phyloP scores from a whole-genome alignment of 1,140 invertebrate species.

The Thaumatotibia leucotreta region DNA sequence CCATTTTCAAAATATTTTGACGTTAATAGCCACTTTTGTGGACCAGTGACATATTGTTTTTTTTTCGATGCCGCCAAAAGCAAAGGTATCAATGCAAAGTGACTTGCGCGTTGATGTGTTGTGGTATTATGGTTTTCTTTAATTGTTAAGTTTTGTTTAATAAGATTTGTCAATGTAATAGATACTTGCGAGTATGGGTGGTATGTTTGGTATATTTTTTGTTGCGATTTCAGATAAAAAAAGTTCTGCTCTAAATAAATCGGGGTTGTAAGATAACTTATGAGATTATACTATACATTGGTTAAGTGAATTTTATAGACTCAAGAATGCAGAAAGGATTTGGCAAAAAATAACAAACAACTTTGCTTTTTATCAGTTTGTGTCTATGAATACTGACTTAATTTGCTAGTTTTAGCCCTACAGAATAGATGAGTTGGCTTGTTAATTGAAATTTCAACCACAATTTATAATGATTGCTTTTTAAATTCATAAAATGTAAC shows the following conservation, averaged over 20 bases:
- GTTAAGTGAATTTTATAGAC: neutral
- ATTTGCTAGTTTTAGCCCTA: too few species aligned
- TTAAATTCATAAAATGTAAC: too few species aligned
- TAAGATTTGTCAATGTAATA: constrained; percentile 6
- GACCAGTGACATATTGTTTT: constrained; percentile 16
- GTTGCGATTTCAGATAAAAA: neutral
- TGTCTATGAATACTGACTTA: too few species aligned
- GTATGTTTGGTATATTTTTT: neutral
- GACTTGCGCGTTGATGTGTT: constrained; percentile 11
- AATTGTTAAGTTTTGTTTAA: constrained; percentile 8
- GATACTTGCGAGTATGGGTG: neutral
- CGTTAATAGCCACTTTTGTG: constrained; percentile 17
- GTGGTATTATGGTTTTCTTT: constrained; percentile 1
- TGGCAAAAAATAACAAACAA: neutral
- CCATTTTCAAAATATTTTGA: constrained; percentile 59
- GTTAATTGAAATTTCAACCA: too few species aligned
- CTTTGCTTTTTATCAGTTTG: too few species aligned
- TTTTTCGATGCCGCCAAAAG: constrained; percentile 14
- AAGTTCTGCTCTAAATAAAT: neutral
- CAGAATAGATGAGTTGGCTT: too few species aligned
- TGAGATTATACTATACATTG: neutral
- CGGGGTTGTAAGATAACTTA: neutral
- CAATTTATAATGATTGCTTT: too few species aligned
- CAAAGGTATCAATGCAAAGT: constrained; percentile 19
- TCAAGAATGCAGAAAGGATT: neutral